Conservation (phyloP, 2,888 invertebrate species). For the Parochlus steinenii region DNA sequence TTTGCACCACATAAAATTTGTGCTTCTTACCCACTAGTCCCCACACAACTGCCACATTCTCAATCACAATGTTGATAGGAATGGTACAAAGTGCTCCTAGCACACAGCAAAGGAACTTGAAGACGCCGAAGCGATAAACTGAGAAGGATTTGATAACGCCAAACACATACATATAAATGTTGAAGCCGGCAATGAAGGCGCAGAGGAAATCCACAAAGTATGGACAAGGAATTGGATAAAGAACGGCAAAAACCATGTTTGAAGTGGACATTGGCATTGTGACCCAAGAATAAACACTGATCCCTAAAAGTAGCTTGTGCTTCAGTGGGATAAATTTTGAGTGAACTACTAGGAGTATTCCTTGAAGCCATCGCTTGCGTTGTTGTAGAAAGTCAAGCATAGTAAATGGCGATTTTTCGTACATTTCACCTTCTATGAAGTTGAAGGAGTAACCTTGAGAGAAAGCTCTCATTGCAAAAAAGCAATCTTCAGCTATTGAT, state of each 20-base stretch:
- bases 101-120: conserved; percentile 63
- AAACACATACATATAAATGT: conserved; percentile 95
- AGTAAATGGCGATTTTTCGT: conserved; percentile 94
- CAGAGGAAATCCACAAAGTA: conserved; percentile 69
- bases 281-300: conserved; percentile 92
- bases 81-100: conserved; percentile 78
- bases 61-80: conserved; percentile 85
- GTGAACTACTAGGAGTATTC: conserved; percentile 76
- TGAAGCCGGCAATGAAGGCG: conserved; percentile 83
- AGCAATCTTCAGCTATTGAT: conserved; percentile 96
- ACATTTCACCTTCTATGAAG: conserved; percentile 97
- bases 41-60: conserved; percentile 90
- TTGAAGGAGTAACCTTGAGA: conserved; percentile 81
- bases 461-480: conserved; percentile 90
- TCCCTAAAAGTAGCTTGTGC: conserved; percentile 64
- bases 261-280: conserved; percentile 85
- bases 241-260: conserved; percentile 66
- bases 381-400: conserved; percentile 91
- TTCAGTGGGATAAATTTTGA: conserved; percentile 64
- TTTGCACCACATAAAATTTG: conserved; percentile 93
- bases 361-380: conserved; percentile 90
- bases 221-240: conserved; percentile 79
- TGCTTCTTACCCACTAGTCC: conserved; percentile 88
- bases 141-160: conserved; percentile 95
- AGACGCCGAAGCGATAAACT: conserved; percentile 65